Evolutionary conservation across 2,113 vertebrate species (phyloP).

Genomic region (human): GRCh38 chr9:76821001-76821500

Average conservation of each 20-base stretch:
- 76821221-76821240: not conserved
- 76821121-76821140: not conserved
- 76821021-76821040: not conserved
- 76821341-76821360: not conserved
- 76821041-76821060: not conserved
- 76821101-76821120: not conserved
- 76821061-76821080: not conserved
- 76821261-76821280: not conserved
- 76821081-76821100: not conserved
- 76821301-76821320: not conserved
- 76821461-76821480: not conserved
- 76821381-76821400: not conserved
- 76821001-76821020: not conserved
- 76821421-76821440: not conserved
- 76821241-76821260: not conserved
- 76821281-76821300: not conserved
- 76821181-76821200: not conserved
- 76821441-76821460: constrained; percentile 7
- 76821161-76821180: not conserved
- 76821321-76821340: not conserved
- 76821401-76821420: not conserved
- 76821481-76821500: not conserved
- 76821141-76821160: not conserved
- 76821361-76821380: not conserved
- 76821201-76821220: not conserved